A percentile compares a stretch with the other conserved stretches of the same genome.
These are phyloP conservation scores for Volucella inanis DNA, from an alignment of 2,888 invertebrate species.

Conservation along the genomic window DNA sequence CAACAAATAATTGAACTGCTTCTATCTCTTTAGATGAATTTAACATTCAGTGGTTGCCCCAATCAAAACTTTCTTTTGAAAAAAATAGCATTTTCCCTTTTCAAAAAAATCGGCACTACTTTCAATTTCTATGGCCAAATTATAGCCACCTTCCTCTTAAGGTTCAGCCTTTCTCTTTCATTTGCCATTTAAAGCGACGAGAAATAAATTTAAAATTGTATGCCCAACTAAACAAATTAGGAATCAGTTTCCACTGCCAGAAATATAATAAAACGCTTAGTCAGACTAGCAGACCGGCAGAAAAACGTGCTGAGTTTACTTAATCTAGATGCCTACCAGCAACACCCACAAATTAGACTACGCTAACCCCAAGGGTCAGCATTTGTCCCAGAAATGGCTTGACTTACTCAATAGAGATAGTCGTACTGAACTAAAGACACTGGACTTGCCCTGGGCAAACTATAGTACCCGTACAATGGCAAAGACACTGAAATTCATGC, in stretches of 20 bases:
- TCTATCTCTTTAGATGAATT: too few species aligned
- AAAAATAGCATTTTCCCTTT: not conserved
- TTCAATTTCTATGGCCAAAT: not conserved
- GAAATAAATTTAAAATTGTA: conserved; percentile 11
- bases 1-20: too few species aligned
- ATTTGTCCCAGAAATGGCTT: conserved; percentile 24
- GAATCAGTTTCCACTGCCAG: conserved; percentile 41
- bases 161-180: conserved; percentile 60
- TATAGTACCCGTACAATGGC: not conserved
- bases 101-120: not conserved
- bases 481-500: conserved; percentile 18
- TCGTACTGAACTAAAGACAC: conserved; percentile 6
- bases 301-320: conserved; percentile 17
- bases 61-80: not conserved
- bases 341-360: conserved; percentile 47
- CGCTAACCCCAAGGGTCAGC: conserved; percentile 54
- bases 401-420: conserved; percentile 33
- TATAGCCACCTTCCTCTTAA: conserved; percentile 30
- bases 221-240: conserved; percentile 41
- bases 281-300: not conserved
- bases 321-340: conserved; percentile 45
- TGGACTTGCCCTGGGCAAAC: not conserved
- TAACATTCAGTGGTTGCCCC: too few species aligned
- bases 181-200: conserved; percentile 36
- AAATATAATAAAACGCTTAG: conserved; percentile 10